Conservation (phyloP, 2,888 invertebrate genomes). For the Pandemis cinnamomeana region DNA sequence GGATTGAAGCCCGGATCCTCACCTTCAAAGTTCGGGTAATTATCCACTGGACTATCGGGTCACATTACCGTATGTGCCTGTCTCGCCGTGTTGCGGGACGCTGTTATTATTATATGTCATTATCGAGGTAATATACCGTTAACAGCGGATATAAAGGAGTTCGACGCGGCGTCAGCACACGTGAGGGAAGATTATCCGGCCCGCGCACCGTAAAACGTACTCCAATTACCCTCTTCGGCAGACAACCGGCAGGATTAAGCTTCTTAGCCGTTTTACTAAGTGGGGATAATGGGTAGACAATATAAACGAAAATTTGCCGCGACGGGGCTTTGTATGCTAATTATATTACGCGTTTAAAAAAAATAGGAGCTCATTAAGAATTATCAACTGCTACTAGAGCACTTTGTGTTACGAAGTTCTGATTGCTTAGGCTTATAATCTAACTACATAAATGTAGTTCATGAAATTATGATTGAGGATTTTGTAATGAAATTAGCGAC, state of each 20-base stretch:
- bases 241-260: constrained; percentile 52
- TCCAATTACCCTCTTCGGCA: constrained; percentile 56
- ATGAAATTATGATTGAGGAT: neutral
- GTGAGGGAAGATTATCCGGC: constrained; percentile 51
- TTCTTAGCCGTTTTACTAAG: constrained; percentile 53
- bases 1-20: too few species aligned
- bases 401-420: neutral
- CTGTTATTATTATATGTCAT: constrained; percentile 12
- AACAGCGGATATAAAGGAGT: constrained; percentile 44
- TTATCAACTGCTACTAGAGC: constrained; percentile 5
- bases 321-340: constrained; percentile 33
- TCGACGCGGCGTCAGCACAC: constrained; percentile 38
- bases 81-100: constrained; percentile 1
- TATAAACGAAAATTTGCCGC: constrained; percentile 54
- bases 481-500: neutral
- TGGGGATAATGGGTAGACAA: constrained; percentile 50
- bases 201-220: constrained; percentile 48
- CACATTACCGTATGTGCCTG: neutral
- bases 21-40: too few species aligned
- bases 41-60: too few species aligned
- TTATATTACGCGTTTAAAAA: constrained; percentile 22
- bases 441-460: neutral
- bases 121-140: constrained; percentile 30
- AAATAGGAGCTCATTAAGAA: constrained; percentile 12
- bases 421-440: neutral